Conservation (phyloP, 30 jellyfish, hydroid and myxozoan species). For the Aurelia coerulea region DNA sequence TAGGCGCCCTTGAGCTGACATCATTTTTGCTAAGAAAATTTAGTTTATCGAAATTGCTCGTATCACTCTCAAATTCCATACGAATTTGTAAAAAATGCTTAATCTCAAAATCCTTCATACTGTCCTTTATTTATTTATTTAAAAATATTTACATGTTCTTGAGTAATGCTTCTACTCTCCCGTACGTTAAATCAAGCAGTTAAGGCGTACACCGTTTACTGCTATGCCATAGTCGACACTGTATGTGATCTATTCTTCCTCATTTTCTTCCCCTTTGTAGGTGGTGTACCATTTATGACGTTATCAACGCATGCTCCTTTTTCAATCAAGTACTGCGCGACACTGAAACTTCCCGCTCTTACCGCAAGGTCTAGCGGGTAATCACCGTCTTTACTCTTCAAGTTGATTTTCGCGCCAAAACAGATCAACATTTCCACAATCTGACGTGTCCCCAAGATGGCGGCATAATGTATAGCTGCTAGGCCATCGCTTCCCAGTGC, state of each 20-base stretch:
- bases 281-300: slow-evolving; percentile 79
- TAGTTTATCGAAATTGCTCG: too few relatives aligned
- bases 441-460: slow-evolving; percentile 66
- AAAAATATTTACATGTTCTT: too few relatives aligned
- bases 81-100: too few relatives aligned
- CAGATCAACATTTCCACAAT: slow-evolving; percentile 52
- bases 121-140: too few relatives aligned
- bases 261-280: neutral
- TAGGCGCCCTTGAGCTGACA: too few relatives aligned
- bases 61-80: too few relatives aligned
- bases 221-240: neutral
- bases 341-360: slow-evolving; percentile 78
- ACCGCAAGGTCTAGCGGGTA: slow-evolving; percentile 84
- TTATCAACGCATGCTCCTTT: slow-evolving; percentile 80
- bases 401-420: slow-evolving; percentile 67
- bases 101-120: too few relatives aligned
- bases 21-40: too few relatives aligned
- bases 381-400: slow-evolving; percentile 60
- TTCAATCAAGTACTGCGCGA: slow-evolving; percentile 77
- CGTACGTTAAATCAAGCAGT: too few relatives aligned
- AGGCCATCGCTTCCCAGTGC: slow-evolving; percentile 78
- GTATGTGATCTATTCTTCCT: slow-evolving; percentile 1
- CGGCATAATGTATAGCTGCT: slow-evolving; percentile 88
- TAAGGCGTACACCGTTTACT: too few relatives aligned
- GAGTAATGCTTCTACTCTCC: too few relatives aligned